These are phyloP conservation scores for Antigone vipio DNA, from an alignment of 2,113 vertebrate species.

Conservation along the genomic window DNA sequence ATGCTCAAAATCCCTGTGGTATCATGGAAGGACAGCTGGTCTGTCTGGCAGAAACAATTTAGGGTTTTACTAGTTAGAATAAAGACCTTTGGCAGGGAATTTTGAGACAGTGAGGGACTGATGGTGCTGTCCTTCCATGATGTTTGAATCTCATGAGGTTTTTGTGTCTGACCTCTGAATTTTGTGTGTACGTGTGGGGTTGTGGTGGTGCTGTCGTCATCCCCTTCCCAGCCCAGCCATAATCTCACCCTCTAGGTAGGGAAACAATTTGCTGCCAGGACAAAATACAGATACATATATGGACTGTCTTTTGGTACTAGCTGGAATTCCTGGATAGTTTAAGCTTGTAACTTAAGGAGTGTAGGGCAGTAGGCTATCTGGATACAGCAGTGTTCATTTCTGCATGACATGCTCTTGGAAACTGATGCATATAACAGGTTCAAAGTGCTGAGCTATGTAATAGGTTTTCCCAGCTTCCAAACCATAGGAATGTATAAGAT, in stretches of 20 bases:
- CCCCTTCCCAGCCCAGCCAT: background rate
- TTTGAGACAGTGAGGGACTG: background rate
- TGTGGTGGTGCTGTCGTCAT: background rate
- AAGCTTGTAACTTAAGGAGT: background rate
- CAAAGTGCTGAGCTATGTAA: background rate
- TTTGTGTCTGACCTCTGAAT: background rate
- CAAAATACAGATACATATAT: background rate
- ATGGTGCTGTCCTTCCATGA: background rate
- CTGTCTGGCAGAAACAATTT: background rate
- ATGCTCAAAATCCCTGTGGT: background rate
- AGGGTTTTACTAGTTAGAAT: background rate
- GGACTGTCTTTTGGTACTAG: background rate
- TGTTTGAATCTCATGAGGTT: background rate
- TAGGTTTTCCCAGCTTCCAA: background rate
- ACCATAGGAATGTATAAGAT: background rate
- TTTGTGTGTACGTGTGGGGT: background rate
- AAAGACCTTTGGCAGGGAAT: background rate
- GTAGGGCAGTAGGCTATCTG: background rate
- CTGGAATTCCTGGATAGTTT: background rate
- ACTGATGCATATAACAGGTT: background rate
- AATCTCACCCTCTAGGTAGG: background rate
- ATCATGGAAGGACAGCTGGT: background rate
- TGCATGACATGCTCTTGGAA: background rate
- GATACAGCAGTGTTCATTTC: background rate
- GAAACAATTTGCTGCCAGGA: background rate